Percentiles rank a stretch among this genome's conserved stretches.
Conservation (phyloP, 2,888 invertebrate genomes). For the Entomobrya multifasciata region DNA sequence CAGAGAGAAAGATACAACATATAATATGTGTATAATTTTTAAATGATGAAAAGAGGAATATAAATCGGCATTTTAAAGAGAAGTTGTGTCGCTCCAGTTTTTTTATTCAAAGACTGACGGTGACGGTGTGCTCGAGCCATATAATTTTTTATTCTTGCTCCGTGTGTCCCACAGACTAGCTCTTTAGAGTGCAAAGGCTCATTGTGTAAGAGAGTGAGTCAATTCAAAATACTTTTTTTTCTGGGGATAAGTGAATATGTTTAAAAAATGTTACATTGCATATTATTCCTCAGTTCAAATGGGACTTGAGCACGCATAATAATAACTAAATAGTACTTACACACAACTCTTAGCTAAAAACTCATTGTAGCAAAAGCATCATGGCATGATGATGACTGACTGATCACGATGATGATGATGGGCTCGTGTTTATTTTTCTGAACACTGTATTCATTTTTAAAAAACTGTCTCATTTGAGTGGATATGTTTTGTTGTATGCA, state of each 20-base stretch:
- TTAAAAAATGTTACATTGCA: conserved; percentile 30
- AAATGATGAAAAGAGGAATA: conserved; percentile 8
- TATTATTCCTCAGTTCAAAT: conserved; percentile 24
- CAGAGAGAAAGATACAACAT: background rate
- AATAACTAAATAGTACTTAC: background rate
- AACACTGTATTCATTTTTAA: conserved; percentile 28
- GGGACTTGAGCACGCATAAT: conserved; percentile 59
- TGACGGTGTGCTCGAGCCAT: background rate
- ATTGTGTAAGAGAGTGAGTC: conserved; percentile 1
- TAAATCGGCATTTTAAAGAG: background rate
- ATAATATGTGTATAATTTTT: conserved; percentile 23
- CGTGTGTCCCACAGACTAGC: conserved; percentile 10
- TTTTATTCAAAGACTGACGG: background rate
- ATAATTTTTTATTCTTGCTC: conserved; percentile 1
- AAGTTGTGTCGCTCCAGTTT: conserved; percentile 12
- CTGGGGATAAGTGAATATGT: background rate
- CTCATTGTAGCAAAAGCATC: background rate
- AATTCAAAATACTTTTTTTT: background rate
- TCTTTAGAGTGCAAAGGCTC: background rate
- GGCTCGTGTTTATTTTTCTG: conserved; percentile 59
- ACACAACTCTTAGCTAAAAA: conserved; percentile 10
- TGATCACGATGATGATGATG: conserved; percentile 42
- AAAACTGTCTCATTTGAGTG: conserved; percentile 54
- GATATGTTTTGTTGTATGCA: conserved; percentile 4
- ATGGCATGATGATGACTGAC: background rate